phyloP scores from a whole-genome alignment of 1,140 invertebrate species.

The Cherax destructor region DNA sequence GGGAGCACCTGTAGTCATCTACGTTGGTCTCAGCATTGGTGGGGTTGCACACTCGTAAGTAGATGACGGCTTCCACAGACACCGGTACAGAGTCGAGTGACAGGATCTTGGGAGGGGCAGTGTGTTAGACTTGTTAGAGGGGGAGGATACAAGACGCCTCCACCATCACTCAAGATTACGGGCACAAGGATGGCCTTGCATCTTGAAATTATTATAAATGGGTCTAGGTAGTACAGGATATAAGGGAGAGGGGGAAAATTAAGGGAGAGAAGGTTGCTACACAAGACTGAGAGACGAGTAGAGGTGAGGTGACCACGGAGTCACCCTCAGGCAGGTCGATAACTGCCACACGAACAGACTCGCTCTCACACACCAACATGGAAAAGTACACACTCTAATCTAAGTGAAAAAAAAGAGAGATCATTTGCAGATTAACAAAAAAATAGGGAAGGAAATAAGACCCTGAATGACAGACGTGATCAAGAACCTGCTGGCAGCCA shows the following conservation, averaged over 20 bases:
- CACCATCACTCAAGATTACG: too few species aligned
- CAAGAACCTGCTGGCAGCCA: too few species aligned
- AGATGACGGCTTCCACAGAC: constrained; percentile 80
- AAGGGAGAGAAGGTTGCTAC: background rate
- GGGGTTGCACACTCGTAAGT: constrained; percentile 78
- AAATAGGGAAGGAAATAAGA: too few species aligned
- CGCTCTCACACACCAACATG: too few species aligned
- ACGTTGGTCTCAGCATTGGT: constrained; percentile 76
- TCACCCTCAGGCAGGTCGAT: too few species aligned
- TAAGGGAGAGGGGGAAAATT: background rate
- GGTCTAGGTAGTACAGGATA: background rate
- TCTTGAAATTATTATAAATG: background rate
- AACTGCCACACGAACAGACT: too few species aligned
- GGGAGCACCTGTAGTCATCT: constrained; percentile 64
- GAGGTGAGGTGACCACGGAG: too few species aligned
- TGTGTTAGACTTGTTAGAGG: constrained; percentile 55
- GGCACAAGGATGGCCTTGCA: background rate
- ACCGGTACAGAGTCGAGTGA: constrained; percentile 80
- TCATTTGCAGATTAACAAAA: too few species aligned
- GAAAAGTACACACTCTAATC: too few species aligned
- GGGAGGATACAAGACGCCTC: background rate
- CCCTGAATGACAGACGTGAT: too few species aligned
- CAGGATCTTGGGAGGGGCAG: constrained; percentile 75
- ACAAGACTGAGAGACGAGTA: background rate
- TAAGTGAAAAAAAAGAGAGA: too few species aligned